Evolutionary conservation across 2,888 invertebrate genomes (phyloP), one percentile per base, ranked within the genome.

Genomic region (Bombylius major): DNA sequence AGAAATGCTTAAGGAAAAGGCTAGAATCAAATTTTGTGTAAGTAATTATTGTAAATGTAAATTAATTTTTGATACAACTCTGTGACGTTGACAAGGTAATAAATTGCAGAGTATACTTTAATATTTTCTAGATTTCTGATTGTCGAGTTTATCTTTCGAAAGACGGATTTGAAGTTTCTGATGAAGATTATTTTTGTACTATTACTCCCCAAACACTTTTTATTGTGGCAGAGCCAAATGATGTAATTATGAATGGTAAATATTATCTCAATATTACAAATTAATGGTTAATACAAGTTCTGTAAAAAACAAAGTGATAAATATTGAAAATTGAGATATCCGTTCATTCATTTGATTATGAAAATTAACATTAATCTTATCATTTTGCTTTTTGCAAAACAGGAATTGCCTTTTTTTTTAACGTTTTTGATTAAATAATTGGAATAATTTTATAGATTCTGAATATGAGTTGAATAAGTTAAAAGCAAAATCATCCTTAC

Each of bases 121-220:
- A 44, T 45, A 47, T 31, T 46, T 47, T 52, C 7, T 33, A 13
- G 33, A 46, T 42, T 61, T 34, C 42, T 73, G 73, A 64, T 71
- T 77, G 78, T 65, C 75, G 77, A 56, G 72, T 82, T 46, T 81
- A 76, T 69, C 76, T 82, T 59, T 79, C 82, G 32, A 76, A 78
- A 62, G 87, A 88, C 71, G 87, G 87, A 53, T 84, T 85, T 39
- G 76, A 80, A 62, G 80, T 88, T 23, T 81, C 83, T 49, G 86
- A 84, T 64, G 86, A 90, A 62, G 87, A 86, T 42, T 91, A 89
- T 69, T 83, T 90, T 64, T 73, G 77, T 60, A 86, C 86, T 1
- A 67, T 91, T 54, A 82, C 86, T 51, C 74, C 87, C 0, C 90
- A 91, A 70, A 87, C 87, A 0, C 76, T 88, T 14, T 78, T 91